Percentiles rank a stretch among this genome's conserved stretches.
These are phyloP conservation scores for Corythoichthys haematopterus DNA, from an alignment of 2,113 vertebrate species.

Conservation along the genomic window DNA sequence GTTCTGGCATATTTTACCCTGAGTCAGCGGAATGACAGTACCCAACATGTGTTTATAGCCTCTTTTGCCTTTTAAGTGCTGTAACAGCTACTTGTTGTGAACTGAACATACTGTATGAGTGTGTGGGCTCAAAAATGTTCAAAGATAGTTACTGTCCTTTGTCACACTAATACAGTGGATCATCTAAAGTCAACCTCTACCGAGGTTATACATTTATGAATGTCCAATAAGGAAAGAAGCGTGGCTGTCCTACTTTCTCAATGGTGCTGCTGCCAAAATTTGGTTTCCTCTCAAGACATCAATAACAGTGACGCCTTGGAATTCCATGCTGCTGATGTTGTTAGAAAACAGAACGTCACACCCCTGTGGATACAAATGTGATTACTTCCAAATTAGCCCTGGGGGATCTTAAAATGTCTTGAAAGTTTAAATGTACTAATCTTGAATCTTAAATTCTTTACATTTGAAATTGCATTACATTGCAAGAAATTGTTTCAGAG, in stretches of 20 bases:
- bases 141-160: not conserved
- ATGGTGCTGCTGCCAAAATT: slow-evolving; percentile 14
- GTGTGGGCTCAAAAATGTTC: not conserved
- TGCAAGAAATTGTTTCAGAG: too few relatives aligned
- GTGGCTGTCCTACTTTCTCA: not conserved
- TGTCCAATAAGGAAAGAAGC: not conserved
- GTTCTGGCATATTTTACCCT: slow-evolving; percentile 21
- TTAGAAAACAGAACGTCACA: slow-evolving; percentile 32
- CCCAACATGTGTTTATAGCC: slow-evolving; percentile 33
- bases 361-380: slow-evolving; percentile 24
- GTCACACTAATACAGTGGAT: not conserved
- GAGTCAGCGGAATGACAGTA: slow-evolving; percentile 42
- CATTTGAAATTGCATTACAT: too few relatives aligned
- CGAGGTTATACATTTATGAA: not conserved
- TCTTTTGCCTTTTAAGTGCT: slow-evolving; percentile 34
- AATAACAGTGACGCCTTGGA: slow-evolving; percentile 29
- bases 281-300: slow-evolving; percentile 29
- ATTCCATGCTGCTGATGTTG: slow-evolving; percentile 44
- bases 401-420: too few relatives aligned
- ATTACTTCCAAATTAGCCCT: slow-evolving; percentile 52
- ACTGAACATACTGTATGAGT: not conserved
- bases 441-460: too few relatives aligned
- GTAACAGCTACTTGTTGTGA: slow-evolving; percentile 45
- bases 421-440: too few relatives aligned
- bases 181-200: not conserved